Percentiles rank a stretch among this genome's conserved stretches.
phyloP scores from a whole-genome alignment of 2,113 vertebrate species.

The Sylvietta virens region DNA sequence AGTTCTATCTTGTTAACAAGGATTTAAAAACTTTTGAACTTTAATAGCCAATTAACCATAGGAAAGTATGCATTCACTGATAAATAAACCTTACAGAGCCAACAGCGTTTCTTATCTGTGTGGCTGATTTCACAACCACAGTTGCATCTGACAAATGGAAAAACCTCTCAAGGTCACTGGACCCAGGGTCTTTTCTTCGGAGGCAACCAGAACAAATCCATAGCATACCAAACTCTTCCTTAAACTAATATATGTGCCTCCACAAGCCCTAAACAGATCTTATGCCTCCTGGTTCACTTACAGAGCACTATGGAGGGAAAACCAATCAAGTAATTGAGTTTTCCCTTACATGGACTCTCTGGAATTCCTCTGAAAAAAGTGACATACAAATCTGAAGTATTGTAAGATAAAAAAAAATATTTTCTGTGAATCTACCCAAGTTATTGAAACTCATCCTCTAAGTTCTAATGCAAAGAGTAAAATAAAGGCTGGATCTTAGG shows the following conservation, averaged over 20 bases:
- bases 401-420: not conserved
- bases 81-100: not conserved
- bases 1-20: not conserved
- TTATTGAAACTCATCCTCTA: not conserved
- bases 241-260: not conserved
- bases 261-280: not conserved
- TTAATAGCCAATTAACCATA: not conserved
- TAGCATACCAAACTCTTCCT: not conserved
- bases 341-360: not conserved
- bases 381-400: not conserved
- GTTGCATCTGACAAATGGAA: not conserved
- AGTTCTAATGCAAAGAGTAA: not conserved
- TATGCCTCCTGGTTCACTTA: not conserved
- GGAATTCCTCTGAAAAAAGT: not conserved
- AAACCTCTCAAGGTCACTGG: not conserved
- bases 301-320: fast-evolving
- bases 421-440: not conserved
- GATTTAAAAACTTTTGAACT: not conserved
- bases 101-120: fast-evolving
- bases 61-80: not conserved
- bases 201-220: not conserved
- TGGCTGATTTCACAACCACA: not conserved
- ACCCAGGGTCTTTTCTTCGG: not conserved
- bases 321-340: not conserved
- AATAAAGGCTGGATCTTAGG: not conserved